These are phyloP conservation scores for Brachyhypopomus occidentalis DNA, from an alignment of 2,113 vertebrate species.

Conservation along the genomic window DNA sequence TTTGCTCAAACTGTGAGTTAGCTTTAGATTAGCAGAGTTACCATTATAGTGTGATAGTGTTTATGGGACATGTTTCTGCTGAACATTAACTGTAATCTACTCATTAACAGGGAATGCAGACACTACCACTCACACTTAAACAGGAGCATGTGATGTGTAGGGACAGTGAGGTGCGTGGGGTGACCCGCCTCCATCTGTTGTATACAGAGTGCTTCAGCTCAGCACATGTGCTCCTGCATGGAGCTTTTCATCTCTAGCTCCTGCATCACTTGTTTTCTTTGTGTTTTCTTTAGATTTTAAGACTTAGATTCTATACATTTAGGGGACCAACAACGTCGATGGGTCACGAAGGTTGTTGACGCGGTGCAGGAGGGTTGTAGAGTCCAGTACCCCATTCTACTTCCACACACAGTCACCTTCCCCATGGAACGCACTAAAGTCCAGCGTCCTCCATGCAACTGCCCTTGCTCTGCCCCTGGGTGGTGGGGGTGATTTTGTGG, in stretches of 20 bases:
- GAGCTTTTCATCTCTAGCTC: neutral
- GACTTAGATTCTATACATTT: too few species aligned
- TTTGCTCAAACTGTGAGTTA: conserved; percentile 12
- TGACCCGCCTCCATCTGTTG: conserved; percentile 23
- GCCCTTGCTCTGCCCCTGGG: too few species aligned
- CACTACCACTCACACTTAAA: neutral
- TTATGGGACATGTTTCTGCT: neutral
- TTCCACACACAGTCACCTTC: too few species aligned
- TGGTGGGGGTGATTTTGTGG: neutral
- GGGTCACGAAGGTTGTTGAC: neutral
- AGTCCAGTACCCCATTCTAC: neutral
- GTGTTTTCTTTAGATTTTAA: neutral
- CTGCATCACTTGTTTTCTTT: neutral
- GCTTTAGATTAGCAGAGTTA: conserved; percentile 18
- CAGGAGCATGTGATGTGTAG: conserved; percentile 27
- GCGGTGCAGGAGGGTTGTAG: neutral
- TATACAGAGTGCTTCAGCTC: neutral
- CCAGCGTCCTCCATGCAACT: too few species aligned
- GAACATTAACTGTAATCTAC: neutral
- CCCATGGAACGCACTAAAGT: too few species aligned
- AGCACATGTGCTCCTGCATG: neutral
- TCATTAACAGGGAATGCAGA: conserved; percentile 27
- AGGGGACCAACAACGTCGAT: too few species aligned
- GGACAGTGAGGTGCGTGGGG: conserved; percentile 19
- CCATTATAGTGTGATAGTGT: neutral